Percentiles rank a stretch among this genome's conserved stretches.
Evolutionary conservation across 2,888 invertebrate genomes (phyloP).

Genomic region (Formica aserva): DNA sequence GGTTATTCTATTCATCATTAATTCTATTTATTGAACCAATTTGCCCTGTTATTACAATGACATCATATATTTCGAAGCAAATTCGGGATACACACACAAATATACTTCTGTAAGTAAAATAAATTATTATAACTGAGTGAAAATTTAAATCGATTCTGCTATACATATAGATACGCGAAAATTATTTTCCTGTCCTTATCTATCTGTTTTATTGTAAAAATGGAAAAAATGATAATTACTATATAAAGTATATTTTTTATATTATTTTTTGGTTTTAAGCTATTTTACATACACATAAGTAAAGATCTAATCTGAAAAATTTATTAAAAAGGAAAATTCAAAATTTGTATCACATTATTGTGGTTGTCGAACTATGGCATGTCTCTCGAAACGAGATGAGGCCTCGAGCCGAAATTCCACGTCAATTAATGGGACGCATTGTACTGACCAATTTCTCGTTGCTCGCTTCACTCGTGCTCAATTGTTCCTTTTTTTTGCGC

Average conservation of each 20-base stretch:
- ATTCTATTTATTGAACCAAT: background rate
- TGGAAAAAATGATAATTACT: background rate
- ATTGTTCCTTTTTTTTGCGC: constrained; percentile 66
- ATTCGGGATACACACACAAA: background rate
- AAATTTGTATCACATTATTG: background rate
- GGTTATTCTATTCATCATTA: background rate
- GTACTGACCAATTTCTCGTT: constrained; percentile 66
- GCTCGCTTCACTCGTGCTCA: constrained; percentile 56
- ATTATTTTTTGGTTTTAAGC: background rate
- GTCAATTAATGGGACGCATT: constrained; percentile 66
- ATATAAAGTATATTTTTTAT: background rate
- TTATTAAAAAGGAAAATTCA: background rate
- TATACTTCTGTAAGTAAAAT: background rate
- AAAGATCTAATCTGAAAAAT: background rate
- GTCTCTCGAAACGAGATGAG: constrained; percentile 46
- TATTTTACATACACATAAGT: background rate
- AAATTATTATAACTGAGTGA: background rate
- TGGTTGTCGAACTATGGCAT: background rate
- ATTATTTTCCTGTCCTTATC: background rate
- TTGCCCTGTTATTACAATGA: background rate
- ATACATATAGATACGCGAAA: background rate
- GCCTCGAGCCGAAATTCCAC: constrained; percentile 45
- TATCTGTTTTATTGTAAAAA: background rate
- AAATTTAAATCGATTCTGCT: background rate
- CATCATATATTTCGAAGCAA: background rate